These are phyloP conservation scores for Mustelus asterias DNA, from an alignment of 2,113 vertebrate species.

Conservation along the genomic window DNA sequence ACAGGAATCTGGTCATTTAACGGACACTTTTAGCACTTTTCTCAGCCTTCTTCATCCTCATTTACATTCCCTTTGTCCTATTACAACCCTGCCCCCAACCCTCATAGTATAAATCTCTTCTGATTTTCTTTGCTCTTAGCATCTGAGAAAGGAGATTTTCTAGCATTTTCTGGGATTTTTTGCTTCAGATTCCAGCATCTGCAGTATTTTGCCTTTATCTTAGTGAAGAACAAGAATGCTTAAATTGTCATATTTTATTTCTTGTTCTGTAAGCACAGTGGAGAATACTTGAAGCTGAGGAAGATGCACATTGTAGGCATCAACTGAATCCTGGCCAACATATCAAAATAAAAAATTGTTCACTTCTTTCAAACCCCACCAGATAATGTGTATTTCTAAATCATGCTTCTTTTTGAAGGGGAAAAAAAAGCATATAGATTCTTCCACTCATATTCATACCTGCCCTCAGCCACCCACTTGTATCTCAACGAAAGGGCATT, in stretches of 20 bases:
- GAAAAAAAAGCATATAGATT: background rate
- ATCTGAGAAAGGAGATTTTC: no score
- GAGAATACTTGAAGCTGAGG: background rate
- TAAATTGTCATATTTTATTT: background rate
- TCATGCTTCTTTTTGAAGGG: background rate
- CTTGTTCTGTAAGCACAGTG: background rate
- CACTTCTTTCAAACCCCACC: background rate
- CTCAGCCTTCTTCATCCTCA: no score
- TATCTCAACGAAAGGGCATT: background rate
- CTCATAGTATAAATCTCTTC: no score
- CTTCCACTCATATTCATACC: background rate
- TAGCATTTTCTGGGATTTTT: no score
- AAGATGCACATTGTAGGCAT: background rate
- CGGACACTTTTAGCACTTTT: no score
- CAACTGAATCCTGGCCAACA: background rate
- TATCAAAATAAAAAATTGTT: background rate
- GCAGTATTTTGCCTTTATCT: no score
- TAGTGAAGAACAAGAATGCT: background rate
- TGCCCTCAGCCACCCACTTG: background rate
- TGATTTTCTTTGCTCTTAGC: no score
- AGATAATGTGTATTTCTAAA: background rate
- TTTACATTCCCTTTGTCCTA: no score
- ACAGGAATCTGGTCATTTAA: background rate
- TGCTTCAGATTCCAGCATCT: no score
- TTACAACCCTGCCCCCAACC: no score